A percentile compares a stretch with the other conserved stretches of the same genome.
These are phyloP conservation scores for Cylloceria caligata DNA, from an alignment of 2,888 invertebrate genomes.

Conservation along the genomic window DNA sequence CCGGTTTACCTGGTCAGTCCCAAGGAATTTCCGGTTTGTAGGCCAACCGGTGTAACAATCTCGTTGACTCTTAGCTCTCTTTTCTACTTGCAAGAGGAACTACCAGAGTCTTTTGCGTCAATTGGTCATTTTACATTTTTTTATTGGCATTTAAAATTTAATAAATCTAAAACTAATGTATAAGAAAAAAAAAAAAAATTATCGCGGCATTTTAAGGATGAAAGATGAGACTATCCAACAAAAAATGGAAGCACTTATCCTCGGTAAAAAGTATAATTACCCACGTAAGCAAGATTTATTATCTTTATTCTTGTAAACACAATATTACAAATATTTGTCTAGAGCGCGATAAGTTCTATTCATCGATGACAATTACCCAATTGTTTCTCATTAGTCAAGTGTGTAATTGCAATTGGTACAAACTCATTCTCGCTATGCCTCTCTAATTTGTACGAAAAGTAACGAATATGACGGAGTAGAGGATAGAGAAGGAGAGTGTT, in stretches of 20 bases:
- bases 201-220: not conserved
- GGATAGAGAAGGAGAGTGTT: conserved; percentile 25
- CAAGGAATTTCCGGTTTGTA: conserved; percentile 65
- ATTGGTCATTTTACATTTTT: not conserved
- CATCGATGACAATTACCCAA: not conserved
- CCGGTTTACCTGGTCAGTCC: conserved; percentile 51
- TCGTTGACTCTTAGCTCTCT: conserved; percentile 5
- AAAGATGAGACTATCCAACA: not conserved
- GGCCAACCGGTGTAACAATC: conserved; percentile 54
- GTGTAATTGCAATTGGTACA: conserved; percentile 31
- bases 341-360: not conserved
- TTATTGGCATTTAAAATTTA: not conserved
- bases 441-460: conserved; percentile 24
- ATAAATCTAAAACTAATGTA: too few species aligned
- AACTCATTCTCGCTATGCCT: not conserved
- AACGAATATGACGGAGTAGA: conserved; percentile 40
- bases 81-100: conserved; percentile 5
- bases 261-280: not conserved
- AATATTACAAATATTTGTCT: not conserved
- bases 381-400: conserved; percentile 3
- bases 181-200: too few species aligned
- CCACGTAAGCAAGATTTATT: too few species aligned
- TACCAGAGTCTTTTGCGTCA: not conserved
- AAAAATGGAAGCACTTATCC: not conserved
- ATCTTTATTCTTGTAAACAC: too few species aligned